Base-by-base conservation (phyloP, 2,888 invertebrate species). In the Synanthedon vespiformis region DNA sequence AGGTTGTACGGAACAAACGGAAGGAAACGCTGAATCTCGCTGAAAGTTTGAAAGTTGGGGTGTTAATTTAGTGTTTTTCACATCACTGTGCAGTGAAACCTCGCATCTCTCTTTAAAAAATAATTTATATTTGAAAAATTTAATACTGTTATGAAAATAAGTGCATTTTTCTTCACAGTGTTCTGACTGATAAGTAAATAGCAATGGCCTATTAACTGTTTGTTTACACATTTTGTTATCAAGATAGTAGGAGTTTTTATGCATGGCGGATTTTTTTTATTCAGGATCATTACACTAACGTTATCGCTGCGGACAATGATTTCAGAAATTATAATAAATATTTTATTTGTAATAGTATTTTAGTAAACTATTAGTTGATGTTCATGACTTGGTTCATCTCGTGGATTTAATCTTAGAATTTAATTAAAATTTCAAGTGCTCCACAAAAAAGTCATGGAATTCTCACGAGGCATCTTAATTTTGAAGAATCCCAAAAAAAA, bases 1-100 rank as follows among this genome's bases (percentile, higher is more conserved):
- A 75, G 75, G 75, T 76, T 77, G 64, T 80, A 53, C 86, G 86
- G 86, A 86, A 86, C 13, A 34, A 44, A 14, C 44, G 86, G 87
- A 86, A 86, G 71, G 70, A 68, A 74, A 69, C 57, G 66, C 83
- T 80, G 80, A 81, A 83, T 82, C 80, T 80, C 73, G 63, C 70
- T 70, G 57, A 70, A 48, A 18, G 48, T 18, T 78, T 77, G 80
- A 83, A 80, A 81, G 80, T 80, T 76, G 0, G 22, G 18, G 48
- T 48, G 48, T 16, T 22, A 22, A 48, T 48, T 6, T 14, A 44
- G 10, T 44, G 44, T 44, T 44, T 41, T 44, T 44, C 8, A 44
- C 44, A 5, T 8, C 1, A 14, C 44, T 44, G 12, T 44, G 13
- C 44, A 8, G n/a, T 44, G 44, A 44, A 44, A 13, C 4, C 6